A percentile compares a stretch with the other conserved stretches of the same genome.
Conservation (phyloP, 2,797 vertebrate species). For the Propithecus perrieri region DNA sequence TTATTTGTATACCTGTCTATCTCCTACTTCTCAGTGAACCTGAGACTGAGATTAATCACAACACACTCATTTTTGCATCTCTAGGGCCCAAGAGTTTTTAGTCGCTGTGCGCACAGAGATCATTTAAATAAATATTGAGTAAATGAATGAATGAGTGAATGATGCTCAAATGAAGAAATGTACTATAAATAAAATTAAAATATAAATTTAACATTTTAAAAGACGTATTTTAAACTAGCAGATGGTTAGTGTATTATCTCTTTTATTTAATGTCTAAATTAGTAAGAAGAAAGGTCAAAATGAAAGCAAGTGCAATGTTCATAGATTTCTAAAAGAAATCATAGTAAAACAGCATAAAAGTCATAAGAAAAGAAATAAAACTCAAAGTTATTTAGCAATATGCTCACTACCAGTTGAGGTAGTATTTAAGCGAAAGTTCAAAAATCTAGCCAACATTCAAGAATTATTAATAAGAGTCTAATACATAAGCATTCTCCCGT, state of each 20-base stretch:
- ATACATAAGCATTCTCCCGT: background rate
- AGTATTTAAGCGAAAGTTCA: background rate
- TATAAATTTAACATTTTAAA: background rate
- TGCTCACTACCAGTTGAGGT: background rate
- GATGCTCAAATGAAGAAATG: background rate
- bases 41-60: background rate
- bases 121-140: background rate
- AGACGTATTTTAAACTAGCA: background rate
- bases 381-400: background rate
- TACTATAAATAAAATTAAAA: background rate
- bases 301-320: background rate
- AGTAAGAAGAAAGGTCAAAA: background rate
- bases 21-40: background rate
- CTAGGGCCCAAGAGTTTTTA: background rate
- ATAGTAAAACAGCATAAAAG: background rate
- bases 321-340: background rate
- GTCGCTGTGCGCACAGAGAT: background rate
- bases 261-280: constrained; percentile 11
- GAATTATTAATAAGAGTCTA: background rate
- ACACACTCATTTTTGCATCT: background rate
- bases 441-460: background rate
- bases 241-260: background rate
- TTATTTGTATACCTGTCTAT: background rate
- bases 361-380: background rate
- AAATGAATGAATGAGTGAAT: background rate